phyloP scores from a whole-genome alignment of 2,113 vertebrate genomes.

The Leucopsar rothschildi region DNA sequence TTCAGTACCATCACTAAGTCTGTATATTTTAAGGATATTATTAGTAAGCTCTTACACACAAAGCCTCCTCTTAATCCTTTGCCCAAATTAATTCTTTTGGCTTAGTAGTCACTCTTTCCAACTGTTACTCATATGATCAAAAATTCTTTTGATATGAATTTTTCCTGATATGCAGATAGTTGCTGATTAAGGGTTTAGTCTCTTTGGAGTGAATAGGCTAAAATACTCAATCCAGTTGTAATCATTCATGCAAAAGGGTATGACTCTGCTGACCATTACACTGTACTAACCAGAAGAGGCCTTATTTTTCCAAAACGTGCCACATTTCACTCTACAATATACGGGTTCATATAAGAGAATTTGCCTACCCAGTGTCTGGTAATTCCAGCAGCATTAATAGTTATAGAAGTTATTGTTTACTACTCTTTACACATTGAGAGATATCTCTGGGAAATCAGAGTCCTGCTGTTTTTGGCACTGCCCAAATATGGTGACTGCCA shows the following conservation, averaged over 20 bases:
- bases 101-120: neutral
- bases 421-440: neutral
- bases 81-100: neutral
- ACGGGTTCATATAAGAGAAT: neutral
- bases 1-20: neutral
- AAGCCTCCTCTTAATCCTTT: neutral
- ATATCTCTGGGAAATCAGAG: neutral
- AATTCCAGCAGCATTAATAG: slow-evolving; percentile 3
- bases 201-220: neutral
- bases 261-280: neutral
- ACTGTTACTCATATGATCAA: neutral
- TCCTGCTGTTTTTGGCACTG: neutral
- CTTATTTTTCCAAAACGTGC: slow-evolving; percentile 26
- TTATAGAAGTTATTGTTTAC: neutral
- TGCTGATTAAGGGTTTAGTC: neutral
- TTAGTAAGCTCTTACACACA: neutral
- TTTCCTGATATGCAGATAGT: neutral
- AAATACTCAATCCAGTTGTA: neutral
- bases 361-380: neutral
- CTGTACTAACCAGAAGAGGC: neutral
- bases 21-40: neutral
- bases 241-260: neutral
- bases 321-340: neutral
- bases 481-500: neutral
- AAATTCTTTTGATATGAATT: neutral